Evolutionary conservation across 92 coral and sea anemone genomes (phyloP).

Genomic region (Palythoa grandis): DNA sequence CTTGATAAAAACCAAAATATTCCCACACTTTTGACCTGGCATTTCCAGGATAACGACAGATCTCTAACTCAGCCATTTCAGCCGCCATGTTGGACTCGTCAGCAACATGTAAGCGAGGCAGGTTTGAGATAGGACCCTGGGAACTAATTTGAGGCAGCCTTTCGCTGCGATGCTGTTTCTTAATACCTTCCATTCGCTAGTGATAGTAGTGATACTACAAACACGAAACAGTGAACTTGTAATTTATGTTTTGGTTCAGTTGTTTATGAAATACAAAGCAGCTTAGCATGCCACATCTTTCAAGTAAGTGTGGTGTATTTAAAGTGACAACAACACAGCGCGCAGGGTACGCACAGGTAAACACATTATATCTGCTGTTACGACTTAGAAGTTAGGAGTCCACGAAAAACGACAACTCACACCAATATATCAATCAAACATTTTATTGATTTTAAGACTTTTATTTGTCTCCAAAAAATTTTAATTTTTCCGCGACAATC

Average conservation of each 20-base stretch:
- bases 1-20: conserved; percentile 41
- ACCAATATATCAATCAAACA: conserved; percentile 46
- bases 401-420: conserved; percentile 49
- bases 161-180: conserved; percentile 29
- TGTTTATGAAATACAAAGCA: conserved; percentile 48
- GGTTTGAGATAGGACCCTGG: conserved; percentile 44
- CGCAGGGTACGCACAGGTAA: conserved; percentile 42
- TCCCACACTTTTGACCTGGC: conserved; percentile 46
- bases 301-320: conserved; percentile 39
- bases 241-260: conserved; percentile 60
- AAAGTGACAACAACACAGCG: conserved; percentile 58
- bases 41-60: conserved; percentile 47
- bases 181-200: conserved; percentile 39
- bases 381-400: no score
- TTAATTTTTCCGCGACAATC: conserved; percentile 57
- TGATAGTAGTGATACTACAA: conserved; percentile 31
- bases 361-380: no score
- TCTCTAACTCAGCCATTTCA: conserved; percentile 48
- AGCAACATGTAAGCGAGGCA: conserved; percentile 52
- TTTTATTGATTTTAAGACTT: conserved; percentile 52
- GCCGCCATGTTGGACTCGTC: conserved; percentile 55
- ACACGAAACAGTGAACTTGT: conserved; percentile 38
- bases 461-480: conserved; percentile 58
- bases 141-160: not conserved
- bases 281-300: conserved; percentile 55